A percentile compares a stretch with the other conserved stretches of the same genome.
Evolutionary conservation across 2,888 invertebrate genomes (phyloP).

Genomic region (Synanthedon andrenaeformis): DNA sequence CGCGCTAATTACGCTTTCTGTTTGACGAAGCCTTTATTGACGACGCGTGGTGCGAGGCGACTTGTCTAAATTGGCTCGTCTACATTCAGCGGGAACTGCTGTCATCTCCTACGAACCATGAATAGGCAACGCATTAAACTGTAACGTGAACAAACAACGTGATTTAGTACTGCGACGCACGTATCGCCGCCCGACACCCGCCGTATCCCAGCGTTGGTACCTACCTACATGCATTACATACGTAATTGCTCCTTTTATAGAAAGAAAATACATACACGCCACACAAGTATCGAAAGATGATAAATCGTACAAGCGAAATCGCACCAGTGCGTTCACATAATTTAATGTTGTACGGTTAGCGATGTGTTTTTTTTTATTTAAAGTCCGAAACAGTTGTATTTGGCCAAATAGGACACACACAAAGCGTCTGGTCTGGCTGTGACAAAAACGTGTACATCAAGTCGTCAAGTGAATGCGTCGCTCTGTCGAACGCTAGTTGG

Average conservation of each 20-base stretch:
- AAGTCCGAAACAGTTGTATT: conserved; percentile 33
- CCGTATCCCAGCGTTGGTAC: background rate
- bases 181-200: conserved; percentile 5
- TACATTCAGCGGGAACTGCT: conserved; percentile 21
- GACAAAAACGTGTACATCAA: conserved; percentile 34
- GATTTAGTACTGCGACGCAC: conserved; percentile 18
- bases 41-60: conserved; percentile 23
- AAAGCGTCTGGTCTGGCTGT: conserved; percentile 33
- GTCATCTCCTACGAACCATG: conserved; percentile 26
- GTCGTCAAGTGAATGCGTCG: conserved; percentile 30
- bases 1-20: too few species aligned
- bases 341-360: background rate
- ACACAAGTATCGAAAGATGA: conserved; percentile 5
- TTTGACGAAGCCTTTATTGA: too few species aligned
- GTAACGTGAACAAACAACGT: conserved; percentile 20
- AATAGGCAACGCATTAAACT: conserved; percentile 15
- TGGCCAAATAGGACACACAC: conserved; percentile 35
- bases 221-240: conserved; percentile 2
- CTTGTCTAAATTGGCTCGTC: conserved; percentile 34
- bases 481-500: conserved; percentile 26
- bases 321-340: background rate
- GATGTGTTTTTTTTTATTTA: background rate
- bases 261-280: conserved; percentile 12
- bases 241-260: conserved; percentile 8
- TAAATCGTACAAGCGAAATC: background rate